Evolutionary conservation across 2,113 vertebrate species (phyloP), one percentile per base, ranked within the genome.

Genomic region (Microtus montanus): DNA sequence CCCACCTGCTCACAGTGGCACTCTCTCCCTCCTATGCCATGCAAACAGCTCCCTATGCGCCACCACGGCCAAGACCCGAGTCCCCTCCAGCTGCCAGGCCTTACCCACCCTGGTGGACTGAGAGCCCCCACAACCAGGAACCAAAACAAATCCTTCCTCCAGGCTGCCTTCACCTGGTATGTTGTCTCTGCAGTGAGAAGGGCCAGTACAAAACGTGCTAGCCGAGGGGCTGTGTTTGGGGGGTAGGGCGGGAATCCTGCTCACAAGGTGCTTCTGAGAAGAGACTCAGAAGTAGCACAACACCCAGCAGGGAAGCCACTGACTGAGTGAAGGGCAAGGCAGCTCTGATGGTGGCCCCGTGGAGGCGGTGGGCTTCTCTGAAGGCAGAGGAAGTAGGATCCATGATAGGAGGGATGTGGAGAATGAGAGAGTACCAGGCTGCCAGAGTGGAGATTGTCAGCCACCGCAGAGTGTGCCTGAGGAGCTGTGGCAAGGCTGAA

Each of bases 391-490:
- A 13, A 17, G 7, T 2, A 5, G 64, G 3, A 17, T 47, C 70
- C 33, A 24, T 11, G 35, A 47, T 1, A 9, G 28, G 20, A 54
- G 10, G 68, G 68, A 26, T 4, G 11, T 0, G 8, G 41, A 30
- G 41, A 52, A 30, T 33, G 83, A 44, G 83, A 44, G 7, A 13
- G 63, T 12, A 24, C 54, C 61, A 13, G 83, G 61, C 28, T 47
- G 44, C 20, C 64, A 71, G 33, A 44, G 22, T 26, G 2, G 24
- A 44, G 71, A 66, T 2, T 8, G 83, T 89, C 54, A 49, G 74
- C n/a, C 66, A 10, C 0, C 47, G 7, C 22, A 11, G 19, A 58
- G 14, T 52, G 38, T 1, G 7, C 38, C 0, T 6, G 30, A 52
- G 24, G 17, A 68, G 70, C 26, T 0, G 41, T 24, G 6, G 38